phyloP scores from a whole-genome alignment of 2,113 vertebrate genomes.

The Platichthys flesus region DNA sequence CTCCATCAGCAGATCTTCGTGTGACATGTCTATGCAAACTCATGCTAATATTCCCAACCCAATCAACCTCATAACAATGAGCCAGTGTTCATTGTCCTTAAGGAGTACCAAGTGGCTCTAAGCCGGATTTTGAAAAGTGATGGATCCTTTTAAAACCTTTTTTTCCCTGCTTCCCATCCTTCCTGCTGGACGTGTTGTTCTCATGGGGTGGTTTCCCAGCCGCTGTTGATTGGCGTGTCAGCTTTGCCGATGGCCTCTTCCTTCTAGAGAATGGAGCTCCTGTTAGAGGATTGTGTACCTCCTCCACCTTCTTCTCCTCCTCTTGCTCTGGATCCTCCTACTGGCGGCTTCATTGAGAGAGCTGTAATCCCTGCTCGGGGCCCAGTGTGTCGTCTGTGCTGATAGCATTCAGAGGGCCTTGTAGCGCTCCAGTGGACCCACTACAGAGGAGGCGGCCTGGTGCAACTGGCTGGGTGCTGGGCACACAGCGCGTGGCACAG shows the following conservation, averaged over 20 bases:
- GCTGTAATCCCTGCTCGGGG: conserved; percentile 80
- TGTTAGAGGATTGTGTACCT: conserved; percentile 65
- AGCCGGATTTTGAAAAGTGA: conserved; percentile 66
- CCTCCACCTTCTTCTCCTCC: conserved; percentile 67
- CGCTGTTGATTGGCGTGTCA: conserved; percentile 65
- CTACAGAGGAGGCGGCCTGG: conserved; percentile 69
- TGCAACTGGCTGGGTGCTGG: conserved; percentile 73
- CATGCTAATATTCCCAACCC: conserved; percentile 54
- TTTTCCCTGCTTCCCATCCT: conserved; percentile 35
- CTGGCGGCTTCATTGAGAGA: conserved; percentile 71
- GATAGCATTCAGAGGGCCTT: conserved; percentile 81
- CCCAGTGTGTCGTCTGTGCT: conserved; percentile 79
- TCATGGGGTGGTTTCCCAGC: conserved; percentile 64
- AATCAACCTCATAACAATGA: conserved; percentile 61
- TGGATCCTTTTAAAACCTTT: conserved; percentile 51
- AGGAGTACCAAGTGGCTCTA: conserved; percentile 55
- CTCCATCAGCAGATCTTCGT: conserved; percentile 26
- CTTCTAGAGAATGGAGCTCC: conserved; percentile 64
- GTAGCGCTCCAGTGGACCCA: conserved; percentile 73
- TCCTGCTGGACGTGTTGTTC: conserved; percentile 46
- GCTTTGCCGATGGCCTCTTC: conserved; percentile 70
- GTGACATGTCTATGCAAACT: conserved; percentile 55
- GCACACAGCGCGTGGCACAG: conserved; percentile 63
- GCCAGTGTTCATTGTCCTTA: conserved; percentile 62
- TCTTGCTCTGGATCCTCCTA: conserved; percentile 64